Conservation (phyloP, 2,113 vertebrate genomes). For the Noturus placidus region DNA sequence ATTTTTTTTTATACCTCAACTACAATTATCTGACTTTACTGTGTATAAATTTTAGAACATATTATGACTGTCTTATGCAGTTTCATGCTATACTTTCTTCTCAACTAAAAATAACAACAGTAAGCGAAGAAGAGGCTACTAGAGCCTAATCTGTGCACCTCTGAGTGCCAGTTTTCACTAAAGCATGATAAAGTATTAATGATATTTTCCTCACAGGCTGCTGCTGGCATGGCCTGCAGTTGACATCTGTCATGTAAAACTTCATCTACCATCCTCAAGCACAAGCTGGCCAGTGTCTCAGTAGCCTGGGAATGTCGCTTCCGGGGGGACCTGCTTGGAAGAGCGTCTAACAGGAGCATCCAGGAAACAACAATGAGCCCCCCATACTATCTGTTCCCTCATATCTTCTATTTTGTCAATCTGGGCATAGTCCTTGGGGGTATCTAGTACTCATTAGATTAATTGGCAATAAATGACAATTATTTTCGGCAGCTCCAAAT, state of each 20-base stretch:
- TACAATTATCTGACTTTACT: conserved; percentile 1
- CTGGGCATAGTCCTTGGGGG: conserved; percentile 65
- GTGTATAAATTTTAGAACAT: conserved; percentile 21
- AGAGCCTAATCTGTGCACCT: conserved; percentile 60
- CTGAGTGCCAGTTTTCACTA: conserved; percentile 69
- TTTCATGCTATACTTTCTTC: conserved; percentile 24
- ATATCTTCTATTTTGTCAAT: conserved; percentile 60
- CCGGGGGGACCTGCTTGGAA: conserved; percentile 27
- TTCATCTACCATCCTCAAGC: conserved; percentile 46
- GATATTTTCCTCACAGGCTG: conserved; percentile 55
- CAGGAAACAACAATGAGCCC: conserved; percentile 53
- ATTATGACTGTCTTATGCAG: conserved; percentile 38
- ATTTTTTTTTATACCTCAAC: not conserved
- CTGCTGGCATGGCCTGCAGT: conserved; percentile 63
- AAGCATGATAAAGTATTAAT: conserved; percentile 65
- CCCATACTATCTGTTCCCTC: conserved; percentile 46
- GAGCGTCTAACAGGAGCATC: conserved; percentile 21
- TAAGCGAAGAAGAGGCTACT: conserved; percentile 59
- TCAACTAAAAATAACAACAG: conserved; percentile 56
- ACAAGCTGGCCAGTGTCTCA: conserved; percentile 32
- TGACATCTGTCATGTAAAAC: conserved; percentile 59
- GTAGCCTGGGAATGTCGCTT: conserved; percentile 38
- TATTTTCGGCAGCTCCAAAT: conserved; percentile 71
- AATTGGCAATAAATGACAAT: conserved; percentile 78
- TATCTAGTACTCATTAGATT: conserved; percentile 76